Percentiles rank a stretch among this genome's conserved stretches.
Conservation (phyloP, 2,113 vertebrate genomes). For the Daubentonia madagascariensis region DNA sequence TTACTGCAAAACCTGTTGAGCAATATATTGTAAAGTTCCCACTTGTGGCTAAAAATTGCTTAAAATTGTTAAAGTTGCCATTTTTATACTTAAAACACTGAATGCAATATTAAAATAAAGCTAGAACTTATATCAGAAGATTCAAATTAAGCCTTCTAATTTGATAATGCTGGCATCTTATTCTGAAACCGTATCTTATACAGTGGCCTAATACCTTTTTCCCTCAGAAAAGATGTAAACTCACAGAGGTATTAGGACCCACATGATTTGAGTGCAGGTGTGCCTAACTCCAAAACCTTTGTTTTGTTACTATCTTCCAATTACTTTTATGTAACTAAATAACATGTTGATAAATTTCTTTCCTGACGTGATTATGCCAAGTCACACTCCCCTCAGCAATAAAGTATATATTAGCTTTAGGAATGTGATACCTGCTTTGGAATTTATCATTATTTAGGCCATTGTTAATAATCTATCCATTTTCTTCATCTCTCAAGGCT, state of each 20-base stretch:
- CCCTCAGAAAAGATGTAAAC: neutral
- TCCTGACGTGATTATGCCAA: neutral
- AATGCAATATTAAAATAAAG: neutral
- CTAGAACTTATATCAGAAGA: neutral
- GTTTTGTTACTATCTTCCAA: neutral
- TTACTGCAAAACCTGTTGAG: neutral
- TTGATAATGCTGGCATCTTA: neutral
- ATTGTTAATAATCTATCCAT: neutral
- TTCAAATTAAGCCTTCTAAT: neutral
- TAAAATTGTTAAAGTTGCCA: neutral
- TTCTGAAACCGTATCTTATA: neutral
- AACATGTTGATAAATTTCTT: neutral
- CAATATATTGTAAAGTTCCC: neutral
- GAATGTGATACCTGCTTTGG: neutral
- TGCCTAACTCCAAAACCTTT: neutral
- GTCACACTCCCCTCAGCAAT: neutral
- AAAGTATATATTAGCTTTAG: neutral
- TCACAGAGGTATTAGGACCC: neutral
- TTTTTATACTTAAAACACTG: neutral
- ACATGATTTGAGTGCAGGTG: neutral
- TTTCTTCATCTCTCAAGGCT: neutral
- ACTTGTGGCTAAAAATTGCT: neutral
- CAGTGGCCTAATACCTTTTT: neutral
- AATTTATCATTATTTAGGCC: neutral
- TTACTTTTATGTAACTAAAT: neutral